A percentile compares a stretch with the other conserved stretches of the same genome.
Evolutionary conservation across 2,888 invertebrate species (phyloP).

Genomic region (Biston stratarius): DNA sequence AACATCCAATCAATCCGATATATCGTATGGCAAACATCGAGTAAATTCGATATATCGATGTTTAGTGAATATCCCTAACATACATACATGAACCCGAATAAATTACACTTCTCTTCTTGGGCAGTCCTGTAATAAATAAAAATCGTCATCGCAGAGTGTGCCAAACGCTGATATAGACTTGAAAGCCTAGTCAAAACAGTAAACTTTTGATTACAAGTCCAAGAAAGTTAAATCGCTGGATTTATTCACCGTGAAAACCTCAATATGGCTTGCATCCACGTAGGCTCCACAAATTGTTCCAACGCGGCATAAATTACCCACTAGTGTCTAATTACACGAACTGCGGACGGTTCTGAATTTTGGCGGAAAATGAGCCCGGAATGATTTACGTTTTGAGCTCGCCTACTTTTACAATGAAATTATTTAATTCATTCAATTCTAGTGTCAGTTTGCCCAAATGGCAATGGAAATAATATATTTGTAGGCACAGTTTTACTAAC

Average conservation of each 20-base stretch:
- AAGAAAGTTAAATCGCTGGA: constrained; percentile 5
- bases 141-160: too few species aligned
- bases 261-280: constrained; percentile 15
- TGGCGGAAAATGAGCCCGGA: constrained; percentile 39
- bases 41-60: too few species aligned
- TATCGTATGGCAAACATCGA: too few species aligned
- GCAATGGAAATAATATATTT: not conserved
- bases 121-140: too few species aligned
- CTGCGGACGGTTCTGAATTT: constrained; percentile 44
- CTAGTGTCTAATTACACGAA: constrained; percentile 48
- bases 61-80: too few species aligned
- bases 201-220: not conserved
- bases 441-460: not conserved
- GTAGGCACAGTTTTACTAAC: not conserved
- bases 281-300: constrained; percentile 27
- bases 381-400: constrained; percentile 42
- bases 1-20: too few species aligned
- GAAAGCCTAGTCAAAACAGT: not conserved
- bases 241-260: constrained; percentile 22
- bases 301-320: constrained; percentile 32
- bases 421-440: constrained; percentile 27
- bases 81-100: too few species aligned
- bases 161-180: not conserved
- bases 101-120: too few species aligned
- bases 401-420: constrained; percentile 37